phyloP scores from a whole-genome alignment of 2,797 vertebrate genomes.

The Alca torda region DNA sequence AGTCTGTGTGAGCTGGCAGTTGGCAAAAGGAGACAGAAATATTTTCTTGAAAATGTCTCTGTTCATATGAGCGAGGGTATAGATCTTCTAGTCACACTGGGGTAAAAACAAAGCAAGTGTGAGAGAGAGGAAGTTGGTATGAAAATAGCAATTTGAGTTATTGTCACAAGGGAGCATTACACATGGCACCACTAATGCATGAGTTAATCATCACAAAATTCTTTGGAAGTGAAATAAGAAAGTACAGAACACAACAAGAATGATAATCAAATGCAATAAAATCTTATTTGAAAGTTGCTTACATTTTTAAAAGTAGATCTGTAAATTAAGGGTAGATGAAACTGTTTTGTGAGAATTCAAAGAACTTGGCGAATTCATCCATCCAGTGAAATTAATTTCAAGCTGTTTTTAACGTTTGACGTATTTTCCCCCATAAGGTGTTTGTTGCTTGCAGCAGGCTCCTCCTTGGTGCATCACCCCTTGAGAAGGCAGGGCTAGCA shows the following conservation, averaged over 20 bases:
- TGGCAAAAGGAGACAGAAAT: not conserved
- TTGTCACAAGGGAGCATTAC: not conserved
- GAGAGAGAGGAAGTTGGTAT: not conserved
- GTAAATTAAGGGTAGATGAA: not conserved
- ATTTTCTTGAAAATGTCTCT: not conserved
- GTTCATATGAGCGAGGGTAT: not conserved
- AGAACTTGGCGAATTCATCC: not conserved
- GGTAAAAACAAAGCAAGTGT: not conserved
- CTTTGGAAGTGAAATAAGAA: not conserved
- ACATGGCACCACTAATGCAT: not conserved
- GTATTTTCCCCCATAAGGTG: not conserved
- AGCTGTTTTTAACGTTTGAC: not conserved
- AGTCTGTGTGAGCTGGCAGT: not conserved
- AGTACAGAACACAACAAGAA: not conserved
- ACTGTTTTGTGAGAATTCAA: not conserved
- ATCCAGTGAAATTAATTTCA: not conserved
- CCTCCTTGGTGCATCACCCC: not conserved
- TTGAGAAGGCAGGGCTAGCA: not conserved
- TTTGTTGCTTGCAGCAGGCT: not conserved
- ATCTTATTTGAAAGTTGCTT: slow-evolving; percentile 1
- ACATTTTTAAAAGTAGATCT: not conserved
- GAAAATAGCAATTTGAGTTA: slow-evolving; percentile 15
- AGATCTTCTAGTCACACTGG: not conserved
- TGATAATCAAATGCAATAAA: not conserved
- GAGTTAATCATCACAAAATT: not conserved